These are phyloP conservation scores for Poecilia gillii DNA, from an alignment of 2,797 vertebrate species.

Conservation along the genomic window DNA sequence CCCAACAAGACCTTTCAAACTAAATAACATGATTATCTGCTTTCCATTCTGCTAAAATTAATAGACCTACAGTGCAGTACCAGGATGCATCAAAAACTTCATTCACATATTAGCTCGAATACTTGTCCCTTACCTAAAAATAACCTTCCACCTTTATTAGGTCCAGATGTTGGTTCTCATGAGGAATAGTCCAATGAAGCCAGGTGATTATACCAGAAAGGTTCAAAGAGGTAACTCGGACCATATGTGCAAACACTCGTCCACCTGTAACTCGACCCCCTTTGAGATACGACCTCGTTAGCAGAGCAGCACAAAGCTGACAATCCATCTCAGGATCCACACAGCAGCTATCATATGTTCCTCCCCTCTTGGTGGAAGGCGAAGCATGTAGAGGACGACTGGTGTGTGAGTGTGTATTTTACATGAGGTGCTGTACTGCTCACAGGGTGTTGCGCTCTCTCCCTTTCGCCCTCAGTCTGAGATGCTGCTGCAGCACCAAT, in stretches of 20 bases:
- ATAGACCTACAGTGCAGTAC: not conserved
- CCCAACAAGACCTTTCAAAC: not conserved
- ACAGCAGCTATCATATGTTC: constrained; percentile 33
- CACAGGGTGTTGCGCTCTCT: constrained; percentile 19
- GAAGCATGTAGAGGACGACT: constrained; percentile 23
- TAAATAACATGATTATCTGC: not conserved
- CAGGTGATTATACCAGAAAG: not conserved
- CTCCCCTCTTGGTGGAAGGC: constrained; percentile 28
- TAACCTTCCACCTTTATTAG: not conserved
- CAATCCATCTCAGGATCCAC: constrained; percentile 9
- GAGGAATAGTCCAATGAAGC: not conserved
- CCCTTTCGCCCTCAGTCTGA: constrained; percentile 83
- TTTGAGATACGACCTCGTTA: constrained; percentile 19
- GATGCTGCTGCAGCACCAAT: constrained; percentile 96
- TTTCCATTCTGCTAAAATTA: not conserved
- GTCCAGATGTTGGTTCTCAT: not conserved
- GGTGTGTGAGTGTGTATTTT: constrained; percentile 22
- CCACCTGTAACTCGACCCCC: constrained; percentile 22
- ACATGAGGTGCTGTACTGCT: constrained; percentile 14
- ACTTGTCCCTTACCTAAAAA: not conserved
- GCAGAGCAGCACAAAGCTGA: constrained; percentile 18
- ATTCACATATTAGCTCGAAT: not conserved
- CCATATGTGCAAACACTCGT: not conserved
- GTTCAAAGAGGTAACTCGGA: not conserved
- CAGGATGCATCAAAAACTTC: not conserved